Conservation (phyloP, 2,113 vertebrate species). For the Heteronetta atricapilla region DNA sequence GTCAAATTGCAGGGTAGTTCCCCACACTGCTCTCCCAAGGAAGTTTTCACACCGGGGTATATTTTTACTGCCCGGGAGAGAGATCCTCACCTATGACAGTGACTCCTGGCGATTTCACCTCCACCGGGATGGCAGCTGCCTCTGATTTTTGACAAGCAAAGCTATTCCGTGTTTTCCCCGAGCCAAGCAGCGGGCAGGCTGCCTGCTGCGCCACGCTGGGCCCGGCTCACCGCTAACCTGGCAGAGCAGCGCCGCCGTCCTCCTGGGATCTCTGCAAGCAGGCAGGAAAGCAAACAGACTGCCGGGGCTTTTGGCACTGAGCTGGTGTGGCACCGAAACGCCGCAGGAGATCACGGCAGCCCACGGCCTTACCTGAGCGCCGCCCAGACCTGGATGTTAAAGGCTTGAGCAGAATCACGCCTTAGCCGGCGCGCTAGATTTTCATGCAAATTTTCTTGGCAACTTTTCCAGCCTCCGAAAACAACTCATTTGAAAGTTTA, state of each 20-base stretch:
- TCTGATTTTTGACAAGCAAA: background rate
- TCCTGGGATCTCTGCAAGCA: background rate
- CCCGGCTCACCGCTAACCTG: background rate
- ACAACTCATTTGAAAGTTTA: background rate
- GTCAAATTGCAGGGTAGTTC: background rate
- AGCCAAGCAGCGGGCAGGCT: background rate
- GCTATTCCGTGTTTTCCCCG: background rate
- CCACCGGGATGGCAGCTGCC: background rate
- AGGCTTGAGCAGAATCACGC: background rate
- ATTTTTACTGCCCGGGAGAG: background rate
- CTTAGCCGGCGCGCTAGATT: rapidly evolving
- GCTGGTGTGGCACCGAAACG: background rate
- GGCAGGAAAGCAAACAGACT: background rate
- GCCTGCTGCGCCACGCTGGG: background rate
- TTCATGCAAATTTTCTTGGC: background rate
- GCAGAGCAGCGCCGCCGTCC: background rate
- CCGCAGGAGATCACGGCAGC: background rate
- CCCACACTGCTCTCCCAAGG: background rate
- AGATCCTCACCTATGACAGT: background rate
- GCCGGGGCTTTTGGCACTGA: background rate
- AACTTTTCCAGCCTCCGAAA: background rate
- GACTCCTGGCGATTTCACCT: background rate
- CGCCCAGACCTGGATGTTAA: background rate
- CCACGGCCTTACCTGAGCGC: rapidly evolving
- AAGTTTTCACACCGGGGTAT: background rate